These are phyloP conservation scores for Ameiurus melas DNA, from an alignment of 2,113 vertebrate species.

Conservation along the genomic window DNA sequence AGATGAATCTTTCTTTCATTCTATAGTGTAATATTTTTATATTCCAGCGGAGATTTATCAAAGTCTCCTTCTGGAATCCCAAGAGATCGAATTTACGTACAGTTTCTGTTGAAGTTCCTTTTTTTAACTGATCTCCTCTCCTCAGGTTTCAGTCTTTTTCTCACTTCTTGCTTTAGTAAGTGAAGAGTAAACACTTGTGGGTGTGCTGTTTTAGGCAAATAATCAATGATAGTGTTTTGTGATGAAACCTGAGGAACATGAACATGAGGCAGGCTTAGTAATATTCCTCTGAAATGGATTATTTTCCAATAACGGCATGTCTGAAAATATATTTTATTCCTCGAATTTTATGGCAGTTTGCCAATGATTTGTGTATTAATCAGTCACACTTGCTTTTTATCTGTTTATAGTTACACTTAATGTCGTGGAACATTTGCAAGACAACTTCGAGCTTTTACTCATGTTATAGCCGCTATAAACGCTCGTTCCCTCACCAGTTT, in stretches of 20 bases:
- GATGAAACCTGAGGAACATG: neutral
- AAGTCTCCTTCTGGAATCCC: neutral
- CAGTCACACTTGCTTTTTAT: neutral
- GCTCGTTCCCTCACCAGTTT: neutral
- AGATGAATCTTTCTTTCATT: too few species aligned
- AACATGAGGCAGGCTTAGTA: neutral
- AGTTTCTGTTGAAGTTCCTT: neutral
- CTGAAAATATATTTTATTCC: neutral
- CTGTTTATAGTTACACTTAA: neutral
- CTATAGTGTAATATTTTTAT: too few species aligned
- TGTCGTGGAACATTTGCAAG: neutral
- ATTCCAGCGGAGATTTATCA: neutral
- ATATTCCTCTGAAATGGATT: neutral
- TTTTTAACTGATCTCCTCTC: neutral
- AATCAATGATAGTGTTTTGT: neutral
- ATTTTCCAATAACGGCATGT: neutral
- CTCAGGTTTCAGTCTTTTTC: neutral
- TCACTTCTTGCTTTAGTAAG: neutral
- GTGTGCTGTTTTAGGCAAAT: neutral
- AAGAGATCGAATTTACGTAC: neutral
- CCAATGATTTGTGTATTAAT: neutral
- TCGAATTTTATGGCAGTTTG: neutral
- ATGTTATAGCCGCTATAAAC: neutral
- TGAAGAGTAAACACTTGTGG: neutral
- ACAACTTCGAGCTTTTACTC: neutral